phyloP scores from a whole-genome alignment of 1,140 invertebrate species.

The Carposina sasakii region DNA sequence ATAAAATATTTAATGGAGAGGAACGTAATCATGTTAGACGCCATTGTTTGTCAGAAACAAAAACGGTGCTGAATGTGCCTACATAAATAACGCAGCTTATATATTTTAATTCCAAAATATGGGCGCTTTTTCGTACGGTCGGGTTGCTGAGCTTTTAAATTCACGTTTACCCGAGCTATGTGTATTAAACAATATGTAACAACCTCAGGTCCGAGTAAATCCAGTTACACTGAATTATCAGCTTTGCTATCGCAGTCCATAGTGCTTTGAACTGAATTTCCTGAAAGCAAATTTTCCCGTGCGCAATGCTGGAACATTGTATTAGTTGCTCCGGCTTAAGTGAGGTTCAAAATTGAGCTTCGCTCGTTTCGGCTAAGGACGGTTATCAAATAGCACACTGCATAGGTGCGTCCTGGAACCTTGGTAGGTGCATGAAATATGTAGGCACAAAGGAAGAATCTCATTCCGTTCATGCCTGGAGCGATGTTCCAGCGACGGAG shows the following conservation, averaged over 20 bases:
- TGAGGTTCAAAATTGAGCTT: conserved; percentile 26
- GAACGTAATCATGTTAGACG: no score
- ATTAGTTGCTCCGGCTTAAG: conserved; percentile 29
- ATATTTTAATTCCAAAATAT: no score
- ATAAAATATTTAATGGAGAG: no score
- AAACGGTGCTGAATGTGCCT: no score
- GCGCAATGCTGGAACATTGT: conserved; percentile 38
- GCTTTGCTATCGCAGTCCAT: conserved; percentile 28
- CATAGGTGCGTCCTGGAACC: conserved; percentile 34
- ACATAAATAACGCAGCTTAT: no score
- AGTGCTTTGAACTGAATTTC: conserved; percentile 38
- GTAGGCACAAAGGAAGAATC: conserved; percentile 56
- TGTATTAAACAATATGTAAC: conserved; percentile 41
- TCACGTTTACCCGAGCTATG: conserved; percentile 20
- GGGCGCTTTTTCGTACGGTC: no score
- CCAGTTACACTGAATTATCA: conserved; percentile 57
- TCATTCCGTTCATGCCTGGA: conserved; percentile 46
- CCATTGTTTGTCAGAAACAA: no score
- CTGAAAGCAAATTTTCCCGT: conserved; percentile 49
- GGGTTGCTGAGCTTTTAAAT: conserved; percentile 27
- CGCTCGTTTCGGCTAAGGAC: conserved; percentile 28
- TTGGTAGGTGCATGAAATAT: conserved; percentile 54
- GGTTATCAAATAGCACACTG: conserved; percentile 24
- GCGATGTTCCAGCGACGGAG: conserved; percentile 37
- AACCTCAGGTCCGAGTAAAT: conserved; percentile 29